Evolutionary conservation across 2,888 invertebrate species (phyloP), one percentile per base, ranked within the genome.

Genomic region (Diaphora mendica): DNA sequence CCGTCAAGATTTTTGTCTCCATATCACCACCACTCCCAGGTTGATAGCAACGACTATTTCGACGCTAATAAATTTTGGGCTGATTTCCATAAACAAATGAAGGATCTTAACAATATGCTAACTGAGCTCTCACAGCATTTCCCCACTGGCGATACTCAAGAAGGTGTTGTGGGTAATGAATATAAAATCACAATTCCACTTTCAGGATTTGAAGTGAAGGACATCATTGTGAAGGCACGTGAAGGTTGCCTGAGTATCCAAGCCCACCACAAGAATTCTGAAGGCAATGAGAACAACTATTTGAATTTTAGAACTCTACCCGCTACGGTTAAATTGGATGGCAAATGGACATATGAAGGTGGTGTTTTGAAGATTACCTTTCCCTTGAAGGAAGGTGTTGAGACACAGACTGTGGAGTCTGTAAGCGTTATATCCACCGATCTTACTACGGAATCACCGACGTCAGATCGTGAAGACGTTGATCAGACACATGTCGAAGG

Each of bases 161-260:
- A 87, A 70, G 87, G 86, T 9, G 68, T 93, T 5, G 85, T 85
- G 35, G 93, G 91, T 11, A 88, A 90, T 68, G 84, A 92, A 62
- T 95, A 94, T 81, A 90, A 87, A 64, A 82, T 95, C 2, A 89
- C 84, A 0, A 89, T 95, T 8, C 79, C 88, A 0, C 76, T 95
- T 1, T 48, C 77, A 11, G 93, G 91, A 0, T 95, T 88, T 73
- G 87, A 92, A 0, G 92, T 93, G 67, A 91, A 91, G 39, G 94
- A 95, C 15, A 91, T 95, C 15, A 83, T 88, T 0, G 94, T 95
- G 17, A 95, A 95, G 72, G 94, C 93, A 0, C 90, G 89, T 8
- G 88, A 88, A 30, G 92, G 93, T 0, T 70, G 91, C 35, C 74
- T 94, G 64, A 92, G 94, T 92, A 86, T 94, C 42, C 93, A 94